Base-by-base conservation (phyloP, 30 jellyfish, hydroid and myxozoan species). In the Cassiopea andromeda region DNA sequence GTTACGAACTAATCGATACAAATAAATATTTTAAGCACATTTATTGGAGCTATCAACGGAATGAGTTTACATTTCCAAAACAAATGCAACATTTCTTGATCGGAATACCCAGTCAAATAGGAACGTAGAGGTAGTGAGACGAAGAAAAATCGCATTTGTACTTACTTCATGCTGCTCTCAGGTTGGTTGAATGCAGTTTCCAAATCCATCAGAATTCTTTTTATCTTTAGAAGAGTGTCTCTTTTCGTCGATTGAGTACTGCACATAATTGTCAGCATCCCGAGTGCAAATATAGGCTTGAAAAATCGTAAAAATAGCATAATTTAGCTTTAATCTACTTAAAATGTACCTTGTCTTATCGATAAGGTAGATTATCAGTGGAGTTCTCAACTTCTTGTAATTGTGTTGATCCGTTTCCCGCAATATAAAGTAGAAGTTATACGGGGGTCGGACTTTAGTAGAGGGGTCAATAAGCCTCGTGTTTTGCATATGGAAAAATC, bases 271-370 rank as follows among this genome's bases (percentile, higher is more conserved):
- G 67, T 68, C 49, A 81, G 68, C 68, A 81, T 81, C 69, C 82
- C 90, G 67, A 48, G 48, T 47, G 73, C 81, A 46, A 73, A 68
- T 13, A 68, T 5, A 44, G 69, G 49, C 90, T 81, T 81, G 80
- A 81, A 67, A 66, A 81, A 69, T 66, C 73, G 90, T 66, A 69
- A 49, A 27, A 81, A 50, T 7, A 81, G 46, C 90, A 81, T 81
- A 44, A 47, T 81, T 7, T 64, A 49, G 71, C 80, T 67, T 45
- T 80, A n/a, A 66, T 81, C 80, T 61, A 60, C 72, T 66, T 48
- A 81, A 66, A 66, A 67, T 66, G 69, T 27, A 70, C 12, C 82
- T 64, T 81, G 70, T 81, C 54, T 18, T 70, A 54, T 70, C n/a
- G 54, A 70, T 70, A 8, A 70, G 79, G 38, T 15, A 18, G 79